phyloP scores from a whole-genome alignment of 23 tunicate genomes.

The Ascidia mentula region DNA sequence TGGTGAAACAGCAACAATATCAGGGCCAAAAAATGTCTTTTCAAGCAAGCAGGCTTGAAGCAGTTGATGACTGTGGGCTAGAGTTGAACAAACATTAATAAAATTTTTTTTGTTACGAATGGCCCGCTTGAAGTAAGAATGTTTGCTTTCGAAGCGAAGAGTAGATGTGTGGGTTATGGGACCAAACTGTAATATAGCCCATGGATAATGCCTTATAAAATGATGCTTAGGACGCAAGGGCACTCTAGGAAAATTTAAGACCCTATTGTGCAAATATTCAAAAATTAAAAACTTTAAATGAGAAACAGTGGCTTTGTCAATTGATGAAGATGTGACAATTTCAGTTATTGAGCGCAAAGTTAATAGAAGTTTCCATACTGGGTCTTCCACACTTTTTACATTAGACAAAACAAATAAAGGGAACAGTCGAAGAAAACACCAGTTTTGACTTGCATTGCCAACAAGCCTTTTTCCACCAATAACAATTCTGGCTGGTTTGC shows the following conservation, averaged over 20 bases:
- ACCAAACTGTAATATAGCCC: slow-evolving; percentile 20
- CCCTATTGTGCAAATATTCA: neutral
- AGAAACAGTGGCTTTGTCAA: neutral
- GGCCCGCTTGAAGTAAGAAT: slow-evolving; percentile 26
- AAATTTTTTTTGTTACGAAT: slow-evolving; percentile 15
- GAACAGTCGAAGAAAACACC: slow-evolving; percentile 37
- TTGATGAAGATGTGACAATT: neutral
- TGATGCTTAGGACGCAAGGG: slow-evolving; percentile 35
- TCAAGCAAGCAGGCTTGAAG: slow-evolving; percentile 34
- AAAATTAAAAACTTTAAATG: neutral
- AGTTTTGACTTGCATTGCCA: slow-evolving; percentile 45
- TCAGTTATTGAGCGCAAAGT: slow-evolving; percentile 16
- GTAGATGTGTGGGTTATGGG: slow-evolving; percentile 19
- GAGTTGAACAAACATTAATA: slow-evolving; percentile 12
- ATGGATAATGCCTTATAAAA: slow-evolving; percentile 28
- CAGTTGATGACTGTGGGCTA: slow-evolving; percentile 26
- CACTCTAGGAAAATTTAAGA: neutral
- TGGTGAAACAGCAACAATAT: no score
- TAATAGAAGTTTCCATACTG: slow-evolving; percentile 23
- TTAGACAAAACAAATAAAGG: slow-evolving; percentile 38
- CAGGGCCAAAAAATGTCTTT: slow-evolving; percentile 9
- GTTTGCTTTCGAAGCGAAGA: slow-evolving; percentile 37
- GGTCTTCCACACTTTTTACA: slow-evolving; percentile 15
- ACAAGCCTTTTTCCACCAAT: slow-evolving; percentile 3
- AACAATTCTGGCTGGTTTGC: slow-evolving; percentile 6